These are phyloP conservation scores for Pedionomus torquatus DNA, from an alignment of 2,113 vertebrate genomes.

Conservation along the genomic window DNA sequence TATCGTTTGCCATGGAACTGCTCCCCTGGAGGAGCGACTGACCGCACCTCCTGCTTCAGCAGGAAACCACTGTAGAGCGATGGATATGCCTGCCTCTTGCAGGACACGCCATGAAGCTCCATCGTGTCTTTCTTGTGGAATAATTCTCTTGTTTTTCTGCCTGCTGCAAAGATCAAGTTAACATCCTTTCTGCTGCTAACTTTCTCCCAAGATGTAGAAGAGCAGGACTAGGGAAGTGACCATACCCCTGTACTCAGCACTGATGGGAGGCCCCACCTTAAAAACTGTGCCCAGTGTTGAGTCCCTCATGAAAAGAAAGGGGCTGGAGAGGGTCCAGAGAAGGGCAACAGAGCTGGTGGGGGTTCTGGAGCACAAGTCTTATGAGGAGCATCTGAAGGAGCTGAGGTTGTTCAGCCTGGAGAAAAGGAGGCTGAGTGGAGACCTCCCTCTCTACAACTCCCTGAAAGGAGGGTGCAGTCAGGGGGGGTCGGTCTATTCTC, in stretches of 20 bases:
- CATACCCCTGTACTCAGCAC: background rate
- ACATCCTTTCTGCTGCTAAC: background rate
- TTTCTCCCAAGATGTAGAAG: background rate
- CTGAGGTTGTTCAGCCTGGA: background rate
- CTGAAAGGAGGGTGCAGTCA: background rate
- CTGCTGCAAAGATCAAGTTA: background rate
- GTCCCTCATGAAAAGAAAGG: background rate
- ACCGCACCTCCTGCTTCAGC: background rate
- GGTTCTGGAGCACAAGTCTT: background rate
- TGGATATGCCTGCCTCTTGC: background rate
- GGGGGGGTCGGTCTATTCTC: background rate
- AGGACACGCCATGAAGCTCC: fast-evolving
- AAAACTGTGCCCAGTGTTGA: background rate
- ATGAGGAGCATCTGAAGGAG: background rate
- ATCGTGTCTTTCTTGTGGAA: background rate
- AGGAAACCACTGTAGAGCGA: background rate
- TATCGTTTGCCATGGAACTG: background rate
- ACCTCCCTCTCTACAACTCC: background rate
- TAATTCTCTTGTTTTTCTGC: background rate
- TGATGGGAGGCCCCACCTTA: background rate
- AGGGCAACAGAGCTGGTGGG: background rate
- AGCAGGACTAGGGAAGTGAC: background rate
- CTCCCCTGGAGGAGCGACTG: background rate
- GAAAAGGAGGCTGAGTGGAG: background rate
- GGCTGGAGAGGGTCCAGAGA: background rate